Evolutionary conservation across 2,113 vertebrate genomes (phyloP).

Genomic region (Sterna hirundo): DNA sequence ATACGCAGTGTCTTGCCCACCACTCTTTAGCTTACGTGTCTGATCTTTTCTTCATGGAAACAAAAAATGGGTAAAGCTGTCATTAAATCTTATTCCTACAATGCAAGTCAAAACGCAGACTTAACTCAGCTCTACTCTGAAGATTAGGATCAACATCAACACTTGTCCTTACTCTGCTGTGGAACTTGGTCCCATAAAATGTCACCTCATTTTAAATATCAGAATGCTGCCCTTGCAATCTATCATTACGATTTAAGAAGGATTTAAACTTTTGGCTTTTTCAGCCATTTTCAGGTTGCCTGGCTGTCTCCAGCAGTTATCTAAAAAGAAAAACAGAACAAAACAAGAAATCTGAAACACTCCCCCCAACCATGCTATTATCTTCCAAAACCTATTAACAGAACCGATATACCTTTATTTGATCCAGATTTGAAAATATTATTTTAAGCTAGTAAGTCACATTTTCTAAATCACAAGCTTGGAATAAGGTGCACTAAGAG

Average conservation of each 20-base stretch:
- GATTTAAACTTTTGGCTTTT: neutral
- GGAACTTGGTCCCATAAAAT: neutral
- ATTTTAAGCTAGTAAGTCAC: slow-evolving; percentile 26
- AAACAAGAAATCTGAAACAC: neutral
- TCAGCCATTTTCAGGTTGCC: neutral
- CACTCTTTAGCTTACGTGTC: accelerated
- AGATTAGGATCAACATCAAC: neutral
- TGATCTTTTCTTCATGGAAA: neutral
- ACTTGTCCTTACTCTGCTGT: neutral
- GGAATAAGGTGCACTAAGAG: slow-evolving; percentile 60
- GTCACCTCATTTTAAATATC: neutral
- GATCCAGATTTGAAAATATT: neutral
- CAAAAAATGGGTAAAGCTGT: neutral
- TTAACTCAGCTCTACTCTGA: neutral
- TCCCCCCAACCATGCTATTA: neutral
- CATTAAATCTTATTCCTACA: neutral
- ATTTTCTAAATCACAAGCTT: slow-evolving; percentile 43
- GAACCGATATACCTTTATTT: neutral
- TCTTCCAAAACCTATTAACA: neutral
- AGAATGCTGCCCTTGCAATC: neutral
- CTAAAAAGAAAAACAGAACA: neutral
- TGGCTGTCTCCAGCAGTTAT: slow-evolving; percentile 25
- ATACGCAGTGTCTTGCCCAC: neutral
- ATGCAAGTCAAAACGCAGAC: neutral
- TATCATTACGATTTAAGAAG: neutral